Conservation (phyloP, 2,113 vertebrate genomes). For the Pongo abelii region DNA sequence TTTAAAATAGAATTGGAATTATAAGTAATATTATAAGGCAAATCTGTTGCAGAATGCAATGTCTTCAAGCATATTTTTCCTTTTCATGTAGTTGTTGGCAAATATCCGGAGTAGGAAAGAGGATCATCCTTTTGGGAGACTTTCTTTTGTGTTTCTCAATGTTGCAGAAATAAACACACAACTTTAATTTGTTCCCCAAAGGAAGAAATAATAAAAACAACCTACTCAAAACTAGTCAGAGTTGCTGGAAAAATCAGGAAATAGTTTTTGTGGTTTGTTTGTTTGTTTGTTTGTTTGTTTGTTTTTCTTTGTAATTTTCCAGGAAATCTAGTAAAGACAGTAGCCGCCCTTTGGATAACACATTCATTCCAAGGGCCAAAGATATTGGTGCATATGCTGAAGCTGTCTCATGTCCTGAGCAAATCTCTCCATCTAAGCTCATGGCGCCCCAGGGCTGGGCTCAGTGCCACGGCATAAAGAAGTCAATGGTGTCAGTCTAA, state of each 20-base stretch:
- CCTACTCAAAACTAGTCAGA: slow-evolving; percentile 43
- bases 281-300: slow-evolving; percentile 32
- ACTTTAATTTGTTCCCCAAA: slow-evolving; percentile 67
- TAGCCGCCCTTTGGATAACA: not conserved
- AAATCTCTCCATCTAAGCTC: not conserved
- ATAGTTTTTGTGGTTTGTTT: slow-evolving; percentile 11
- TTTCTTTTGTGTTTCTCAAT: slow-evolving; percentile 47
- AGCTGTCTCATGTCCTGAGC: not conserved
- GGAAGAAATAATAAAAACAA: slow-evolving; percentile 35
- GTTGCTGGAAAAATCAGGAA: slow-evolving; percentile 42
- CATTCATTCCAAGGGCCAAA: not conserved
- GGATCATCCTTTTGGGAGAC: not conserved
- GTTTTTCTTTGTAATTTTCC: slow-evolving; percentile 34
- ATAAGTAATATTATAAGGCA: not conserved
- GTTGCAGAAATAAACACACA: slow-evolving; percentile 61
- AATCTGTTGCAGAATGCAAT: not conserved
- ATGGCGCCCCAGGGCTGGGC: not conserved
- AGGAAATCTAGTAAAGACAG: slow-evolving; percentile 32
- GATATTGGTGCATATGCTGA: not conserved
- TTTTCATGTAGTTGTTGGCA: slow-evolving; percentile 60
- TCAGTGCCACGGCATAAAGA: not conserved
- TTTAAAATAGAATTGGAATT: slow-evolving; percentile 43
- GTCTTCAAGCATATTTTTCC: slow-evolving; percentile 2
- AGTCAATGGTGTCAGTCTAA: not conserved
- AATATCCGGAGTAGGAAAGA: slow-evolving; percentile 18